Conservation (phyloP, 2,888 invertebrate species). For the Ametastegia equiseti region DNA sequence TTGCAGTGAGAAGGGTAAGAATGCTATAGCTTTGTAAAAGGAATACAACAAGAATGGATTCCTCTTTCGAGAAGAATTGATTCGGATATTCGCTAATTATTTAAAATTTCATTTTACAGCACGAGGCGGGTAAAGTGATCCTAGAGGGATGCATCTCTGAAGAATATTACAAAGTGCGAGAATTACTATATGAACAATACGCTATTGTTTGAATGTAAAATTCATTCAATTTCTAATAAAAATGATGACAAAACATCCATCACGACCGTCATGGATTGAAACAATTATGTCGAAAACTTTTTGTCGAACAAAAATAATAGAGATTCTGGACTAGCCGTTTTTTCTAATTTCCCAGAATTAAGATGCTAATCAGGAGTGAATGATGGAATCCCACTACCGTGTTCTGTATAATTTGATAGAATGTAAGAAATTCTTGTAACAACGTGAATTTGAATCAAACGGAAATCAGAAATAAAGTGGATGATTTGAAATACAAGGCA, state of each 20-base stretch:
- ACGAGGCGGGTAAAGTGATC: conserved; percentile 94
- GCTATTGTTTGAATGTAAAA: conserved; percentile 87
- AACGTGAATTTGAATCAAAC: no score
- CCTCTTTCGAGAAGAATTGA: conserved; percentile 41
- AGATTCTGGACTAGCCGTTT: no score
- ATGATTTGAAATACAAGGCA: no score
- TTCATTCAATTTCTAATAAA: conserved; percentile 36
- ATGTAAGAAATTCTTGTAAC: no score
- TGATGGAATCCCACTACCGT: no score
- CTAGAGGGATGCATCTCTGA: conserved; percentile 96
- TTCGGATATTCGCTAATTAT: not conserved
- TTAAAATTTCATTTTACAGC: conserved; percentile 78
- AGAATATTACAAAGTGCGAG: conserved; percentile 96
- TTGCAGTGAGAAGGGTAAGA: conserved; percentile 90
- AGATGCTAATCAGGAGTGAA: no score
- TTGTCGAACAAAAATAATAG: not conserved
- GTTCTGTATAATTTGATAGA: no score
- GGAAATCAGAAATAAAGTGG: no score
- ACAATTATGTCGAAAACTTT: not conserved
- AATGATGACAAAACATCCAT: not conserved
- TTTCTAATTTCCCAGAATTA: no score
- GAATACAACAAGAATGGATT: conserved; percentile 16
- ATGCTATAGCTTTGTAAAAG: not conserved
- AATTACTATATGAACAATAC: conserved; percentile 96
- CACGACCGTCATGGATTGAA: not conserved